Conservation (phyloP, 2,797 vertebrate species). For the Crocidura indochinensis region DNA sequence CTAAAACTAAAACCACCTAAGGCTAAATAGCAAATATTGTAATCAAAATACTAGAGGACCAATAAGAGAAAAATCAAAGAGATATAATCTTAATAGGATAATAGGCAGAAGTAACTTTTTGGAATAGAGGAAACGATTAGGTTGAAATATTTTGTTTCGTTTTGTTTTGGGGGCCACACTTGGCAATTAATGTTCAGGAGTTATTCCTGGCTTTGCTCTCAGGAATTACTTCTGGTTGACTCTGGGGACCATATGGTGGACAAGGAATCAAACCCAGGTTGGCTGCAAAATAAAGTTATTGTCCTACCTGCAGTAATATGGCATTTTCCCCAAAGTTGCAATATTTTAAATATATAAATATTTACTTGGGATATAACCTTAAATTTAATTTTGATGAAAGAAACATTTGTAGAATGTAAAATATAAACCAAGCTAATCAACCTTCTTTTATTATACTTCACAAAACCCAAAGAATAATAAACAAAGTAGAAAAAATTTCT, state of each 20-base stretch:
- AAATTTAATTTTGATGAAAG: not conserved
- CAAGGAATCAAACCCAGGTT: too few species aligned
- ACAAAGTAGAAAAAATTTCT: not conserved
- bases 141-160: not conserved
- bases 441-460: not conserved
- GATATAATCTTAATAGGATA: not conserved
- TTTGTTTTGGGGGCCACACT: not conserved
- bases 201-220: too few species aligned
- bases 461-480: not conserved
- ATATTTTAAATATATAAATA: too few species aligned
- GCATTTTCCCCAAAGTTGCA: too few species aligned
- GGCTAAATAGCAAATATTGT: not conserved
- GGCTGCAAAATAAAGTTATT: too few species aligned
- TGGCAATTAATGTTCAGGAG: too few species aligned
- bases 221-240: too few species aligned
- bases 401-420: not conserved
- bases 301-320: too few species aligned
- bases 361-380: too few species aligned
- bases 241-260: too few species aligned
- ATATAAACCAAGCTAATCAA: not conserved
- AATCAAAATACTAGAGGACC: not conserved
- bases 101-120: not conserved
- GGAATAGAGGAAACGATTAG: not conserved
- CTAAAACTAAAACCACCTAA: not conserved
- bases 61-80: not conserved